phyloP scores from a whole-genome alignment of 2,888 invertebrate genomes.

The Melolontha melolontha region DNA sequence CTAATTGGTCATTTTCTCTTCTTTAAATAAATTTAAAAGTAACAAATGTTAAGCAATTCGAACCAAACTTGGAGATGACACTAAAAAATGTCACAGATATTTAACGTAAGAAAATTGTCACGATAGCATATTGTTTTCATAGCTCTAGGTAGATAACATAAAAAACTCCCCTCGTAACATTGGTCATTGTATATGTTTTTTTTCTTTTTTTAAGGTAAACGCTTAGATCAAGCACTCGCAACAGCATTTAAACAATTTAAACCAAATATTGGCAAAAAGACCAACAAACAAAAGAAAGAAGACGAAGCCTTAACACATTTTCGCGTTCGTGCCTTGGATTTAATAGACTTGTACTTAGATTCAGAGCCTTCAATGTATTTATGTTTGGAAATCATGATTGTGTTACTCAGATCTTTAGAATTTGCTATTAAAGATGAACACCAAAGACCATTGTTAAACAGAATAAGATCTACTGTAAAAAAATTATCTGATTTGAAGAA shows the following conservation, averaged over 20 bases:
- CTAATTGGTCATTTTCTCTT: no score
- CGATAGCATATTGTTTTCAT: no score
- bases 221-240: constrained; percentile 78
- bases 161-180: no score
- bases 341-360: constrained; percentile 79
- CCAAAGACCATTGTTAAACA: constrained; percentile 74
- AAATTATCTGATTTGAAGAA: constrained; percentile 72
- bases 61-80: no score
- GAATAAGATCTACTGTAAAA: constrained; percentile 73
- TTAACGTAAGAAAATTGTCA: no score
- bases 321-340: constrained; percentile 79
- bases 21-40: no score
- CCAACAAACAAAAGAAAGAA: constrained; percentile 71
- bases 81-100: no score
- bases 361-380: constrained; percentile 77
- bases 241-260: constrained; percentile 78
- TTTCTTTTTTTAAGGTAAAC: constrained; percentile 50
- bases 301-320: constrained; percentile 79
- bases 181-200: constrained; percentile 45
- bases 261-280: constrained; percentile 64
- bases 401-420: constrained; percentile 76
- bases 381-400: constrained; percentile 76
- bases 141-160: no score
- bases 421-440: constrained; percentile 77
- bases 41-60: no score